phyloP scores from a whole-genome alignment of 2,113 vertebrate genomes.

The Psophia crepitans region DNA sequence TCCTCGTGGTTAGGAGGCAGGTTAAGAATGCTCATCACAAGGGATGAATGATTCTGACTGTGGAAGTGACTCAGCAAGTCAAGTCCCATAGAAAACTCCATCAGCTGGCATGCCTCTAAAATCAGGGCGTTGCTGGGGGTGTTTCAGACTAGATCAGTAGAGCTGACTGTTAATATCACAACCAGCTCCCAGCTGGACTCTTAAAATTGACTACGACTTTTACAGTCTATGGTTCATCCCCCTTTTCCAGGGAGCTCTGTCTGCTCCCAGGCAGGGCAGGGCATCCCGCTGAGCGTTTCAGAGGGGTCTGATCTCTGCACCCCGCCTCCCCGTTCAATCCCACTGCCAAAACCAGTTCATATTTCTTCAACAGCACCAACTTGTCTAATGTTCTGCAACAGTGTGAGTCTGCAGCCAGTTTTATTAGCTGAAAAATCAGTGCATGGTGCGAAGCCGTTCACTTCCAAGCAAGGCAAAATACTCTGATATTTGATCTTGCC shows the following conservation, averaged over 20 bases:
- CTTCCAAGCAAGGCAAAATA: not conserved
- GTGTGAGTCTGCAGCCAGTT: not conserved
- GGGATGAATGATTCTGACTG: not conserved
- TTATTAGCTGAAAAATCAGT: not conserved
- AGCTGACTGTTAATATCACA: not conserved
- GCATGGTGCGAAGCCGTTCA: not conserved
- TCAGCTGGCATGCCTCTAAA: not conserved
- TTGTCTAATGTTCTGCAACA: rapidly evolving
- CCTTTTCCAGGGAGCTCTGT: not conserved
- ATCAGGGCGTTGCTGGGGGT: not conserved
- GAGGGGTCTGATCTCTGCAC: not conserved
- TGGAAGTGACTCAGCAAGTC: not conserved
- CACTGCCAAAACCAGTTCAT: not conserved
- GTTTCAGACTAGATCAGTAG: not conserved
- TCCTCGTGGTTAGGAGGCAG: not conserved
- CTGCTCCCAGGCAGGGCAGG: not conserved
- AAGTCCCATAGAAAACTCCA: rapidly evolving
- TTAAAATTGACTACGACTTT: not conserved
- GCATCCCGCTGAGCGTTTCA: not conserved
- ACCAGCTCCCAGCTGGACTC: not conserved
- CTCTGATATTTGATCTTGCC: not conserved
- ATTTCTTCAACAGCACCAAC: not conserved
- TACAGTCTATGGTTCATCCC: not conserved
- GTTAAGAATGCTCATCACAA: not conserved
- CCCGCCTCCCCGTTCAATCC: not conserved